Conservation (phyloP, 2,113 vertebrate genomes). For the Manacus vitellinus region DNA sequence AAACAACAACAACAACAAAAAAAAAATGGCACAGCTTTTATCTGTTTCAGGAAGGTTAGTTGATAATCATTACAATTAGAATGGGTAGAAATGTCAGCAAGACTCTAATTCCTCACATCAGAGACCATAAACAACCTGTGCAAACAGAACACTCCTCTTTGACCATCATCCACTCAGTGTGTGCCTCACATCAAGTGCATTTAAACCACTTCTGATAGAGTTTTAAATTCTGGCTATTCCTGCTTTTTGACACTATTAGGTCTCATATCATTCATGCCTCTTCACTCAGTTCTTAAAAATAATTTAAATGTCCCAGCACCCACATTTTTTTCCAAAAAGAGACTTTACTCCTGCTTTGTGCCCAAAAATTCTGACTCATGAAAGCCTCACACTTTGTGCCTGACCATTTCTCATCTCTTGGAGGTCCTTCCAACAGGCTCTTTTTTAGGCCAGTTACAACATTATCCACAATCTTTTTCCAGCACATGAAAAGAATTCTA, state of each 20-base stretch:
- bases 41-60: neutral
- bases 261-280: neutral
- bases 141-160: neutral
- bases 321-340: neutral
- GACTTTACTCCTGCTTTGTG: neutral
- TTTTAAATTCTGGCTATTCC: neutral
- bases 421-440: accelerated
- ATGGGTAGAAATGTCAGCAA: neutral
- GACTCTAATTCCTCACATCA: neutral
- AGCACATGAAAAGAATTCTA: neutral
- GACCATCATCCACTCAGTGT: neutral
- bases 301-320: neutral
- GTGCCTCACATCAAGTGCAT: neutral
- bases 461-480: neutral
- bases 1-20: neutral
- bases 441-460: neutral
- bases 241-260: neutral
- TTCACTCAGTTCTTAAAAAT: neutral
- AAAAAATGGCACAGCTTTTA: neutral
- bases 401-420: neutral
- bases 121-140: neutral
- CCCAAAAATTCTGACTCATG: neutral
- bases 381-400: neutral
- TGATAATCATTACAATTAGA: neutral
- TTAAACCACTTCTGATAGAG: neutral